Conservation (phyloP, 2,113 vertebrate genomes). For the Tragelaphus buxtoni region DNA sequence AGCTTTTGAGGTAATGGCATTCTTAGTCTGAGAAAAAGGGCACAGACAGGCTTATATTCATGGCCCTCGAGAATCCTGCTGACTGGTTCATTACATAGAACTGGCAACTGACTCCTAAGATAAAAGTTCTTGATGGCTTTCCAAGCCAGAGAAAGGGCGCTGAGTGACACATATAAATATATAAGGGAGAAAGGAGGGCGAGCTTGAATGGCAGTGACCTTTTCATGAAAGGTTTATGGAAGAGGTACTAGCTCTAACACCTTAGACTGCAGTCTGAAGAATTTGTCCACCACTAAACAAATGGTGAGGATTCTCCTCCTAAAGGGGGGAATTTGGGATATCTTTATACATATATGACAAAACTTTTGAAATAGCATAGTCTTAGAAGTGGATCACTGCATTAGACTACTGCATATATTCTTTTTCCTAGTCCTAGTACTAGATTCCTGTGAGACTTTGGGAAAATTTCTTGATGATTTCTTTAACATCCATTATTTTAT, state of each 20-base stretch:
- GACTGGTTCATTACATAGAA: slow-evolving; percentile 77
- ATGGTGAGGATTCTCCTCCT: not conserved
- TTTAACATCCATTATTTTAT: not conserved
- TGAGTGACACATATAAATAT: slow-evolving; percentile 75
- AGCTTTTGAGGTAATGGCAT: slow-evolving; percentile 52
- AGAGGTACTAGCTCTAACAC: slow-evolving; percentile 26
- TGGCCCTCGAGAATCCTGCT: slow-evolving; percentile 74
- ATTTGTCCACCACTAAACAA: slow-evolving; percentile 52
- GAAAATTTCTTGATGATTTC: not conserved
- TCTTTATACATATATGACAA: not conserved
- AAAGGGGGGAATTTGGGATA: not conserved
- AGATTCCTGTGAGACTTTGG: not conserved
- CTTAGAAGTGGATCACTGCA: not conserved
- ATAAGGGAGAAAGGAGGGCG: slow-evolving; percentile 66
- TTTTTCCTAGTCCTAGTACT: not conserved
- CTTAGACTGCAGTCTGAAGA: slow-evolving; percentile 44
- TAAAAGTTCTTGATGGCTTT: slow-evolving; percentile 77
- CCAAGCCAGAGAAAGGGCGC: slow-evolving; percentile 74
- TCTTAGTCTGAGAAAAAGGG: slow-evolving; percentile 10
- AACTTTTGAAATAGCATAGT: not conserved
- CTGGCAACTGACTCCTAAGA: slow-evolving; percentile 77
- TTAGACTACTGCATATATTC: not conserved
- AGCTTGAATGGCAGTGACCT: slow-evolving; percentile 58
- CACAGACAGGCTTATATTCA: slow-evolving; percentile 37
- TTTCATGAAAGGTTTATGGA: slow-evolving; percentile 54